Percentiles rank a stretch among this genome's conserved stretches.
These are phyloP conservation scores for Noctua comes DNA, from an alignment of 2,888 invertebrate species.

Conservation along the genomic window DNA sequence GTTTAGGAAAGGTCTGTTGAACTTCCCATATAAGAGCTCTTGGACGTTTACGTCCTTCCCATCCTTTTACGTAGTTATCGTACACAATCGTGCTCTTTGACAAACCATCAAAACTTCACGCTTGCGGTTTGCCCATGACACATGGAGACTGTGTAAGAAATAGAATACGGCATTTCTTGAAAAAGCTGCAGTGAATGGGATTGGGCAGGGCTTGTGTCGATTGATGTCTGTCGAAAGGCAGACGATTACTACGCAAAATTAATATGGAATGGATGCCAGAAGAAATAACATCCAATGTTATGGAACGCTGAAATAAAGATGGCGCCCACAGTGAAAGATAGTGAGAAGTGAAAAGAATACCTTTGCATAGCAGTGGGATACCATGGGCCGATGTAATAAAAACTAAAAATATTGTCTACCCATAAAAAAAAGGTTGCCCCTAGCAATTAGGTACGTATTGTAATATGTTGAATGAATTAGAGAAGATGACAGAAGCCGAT, in stretches of 20 bases:
- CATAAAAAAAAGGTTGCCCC: no score
- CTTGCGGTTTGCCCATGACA: neutral
- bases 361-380: neutral
- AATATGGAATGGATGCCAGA: neutral
- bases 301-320: neutral
- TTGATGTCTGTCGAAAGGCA: neutral
- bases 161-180: neutral
- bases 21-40: neutral
- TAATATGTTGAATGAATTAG: neutral
- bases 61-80: neutral
- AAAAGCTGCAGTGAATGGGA: no score
- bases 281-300: neutral
- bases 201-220: neutral
- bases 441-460: neutral
- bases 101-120: neutral
- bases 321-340: neutral
- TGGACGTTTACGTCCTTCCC: neutral
- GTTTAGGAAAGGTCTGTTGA: neutral
- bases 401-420: neutral
- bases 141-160: neutral
- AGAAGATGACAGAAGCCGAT: conserved; percentile 3
- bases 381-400: neutral
- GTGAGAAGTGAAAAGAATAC: neutral
- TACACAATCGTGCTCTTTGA: neutral
- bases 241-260: neutral